Evolutionary conservation across 1,140 invertebrate genomes (phyloP).

Genomic region (Phymorhynchus buccinoides): DNA sequence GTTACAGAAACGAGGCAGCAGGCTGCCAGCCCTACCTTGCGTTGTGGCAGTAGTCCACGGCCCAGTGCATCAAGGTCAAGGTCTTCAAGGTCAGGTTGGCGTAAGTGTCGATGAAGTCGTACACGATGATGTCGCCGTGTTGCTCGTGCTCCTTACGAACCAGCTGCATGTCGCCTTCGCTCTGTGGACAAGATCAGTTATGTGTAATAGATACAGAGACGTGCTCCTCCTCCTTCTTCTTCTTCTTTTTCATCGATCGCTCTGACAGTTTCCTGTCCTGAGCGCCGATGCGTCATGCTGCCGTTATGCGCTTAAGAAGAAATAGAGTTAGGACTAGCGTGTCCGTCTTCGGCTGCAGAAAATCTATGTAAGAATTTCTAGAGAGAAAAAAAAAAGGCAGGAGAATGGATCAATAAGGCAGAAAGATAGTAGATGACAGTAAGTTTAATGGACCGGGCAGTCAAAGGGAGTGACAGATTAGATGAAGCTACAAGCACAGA

Average conservation of each 20-base stretch:
- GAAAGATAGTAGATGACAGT: no score
- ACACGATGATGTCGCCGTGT: constrained; percentile 83
- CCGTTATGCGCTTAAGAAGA: not conserved
- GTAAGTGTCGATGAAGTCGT: constrained; percentile 84
- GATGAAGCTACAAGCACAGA: no score
- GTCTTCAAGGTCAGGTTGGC: constrained; percentile 90
- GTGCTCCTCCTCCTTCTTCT: no score
- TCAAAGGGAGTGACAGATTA: no score
- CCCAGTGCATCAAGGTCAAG: constrained; percentile 86
- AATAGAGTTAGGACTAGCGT: not conserved
- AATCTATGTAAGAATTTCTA: no score
- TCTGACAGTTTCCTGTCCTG: no score
- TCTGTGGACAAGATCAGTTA: not conserved
- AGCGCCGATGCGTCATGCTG: not conserved
- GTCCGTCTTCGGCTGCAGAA: no score
- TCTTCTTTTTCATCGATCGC: no score
- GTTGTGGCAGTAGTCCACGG: constrained; percentile 78
- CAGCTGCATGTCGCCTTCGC: not conserved
- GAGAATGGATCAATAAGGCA: no score
- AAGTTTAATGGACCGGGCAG: no score
- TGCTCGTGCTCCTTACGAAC: constrained; percentile 76
- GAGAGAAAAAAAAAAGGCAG: no score
- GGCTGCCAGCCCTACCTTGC: constrained; percentile 70
- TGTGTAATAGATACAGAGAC: not conserved
- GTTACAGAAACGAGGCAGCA: no score